A percentile compares a stretch with the other conserved stretches of the same genome.
Evolutionary conservation across 1,140 invertebrate genomes (phyloP).

Genomic region (Maniola jurtina): DNA sequence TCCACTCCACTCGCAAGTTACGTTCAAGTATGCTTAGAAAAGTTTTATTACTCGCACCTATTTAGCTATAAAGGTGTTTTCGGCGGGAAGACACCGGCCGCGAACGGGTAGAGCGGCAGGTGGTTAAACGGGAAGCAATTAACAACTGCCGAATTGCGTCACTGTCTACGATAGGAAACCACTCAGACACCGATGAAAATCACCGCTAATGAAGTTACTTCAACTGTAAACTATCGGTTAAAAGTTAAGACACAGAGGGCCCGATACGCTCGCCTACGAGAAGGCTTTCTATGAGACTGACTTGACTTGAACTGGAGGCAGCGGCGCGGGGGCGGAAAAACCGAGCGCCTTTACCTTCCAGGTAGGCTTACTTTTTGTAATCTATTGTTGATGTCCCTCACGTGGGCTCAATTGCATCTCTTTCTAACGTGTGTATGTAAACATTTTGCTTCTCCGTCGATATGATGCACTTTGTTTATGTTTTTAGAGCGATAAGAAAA

Average conservation of each 20-base stretch:
- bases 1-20: conserved; percentile 37
- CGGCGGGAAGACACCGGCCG: conserved; percentile 60
- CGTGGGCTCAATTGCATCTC: conserved; percentile 53
- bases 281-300: conserved; percentile 61
- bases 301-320: conserved; percentile 35
- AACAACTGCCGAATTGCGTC: conserved; percentile 47
- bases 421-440: conserved; percentile 34
- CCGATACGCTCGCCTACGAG: conserved; percentile 39
- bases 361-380: conserved; percentile 65
- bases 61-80: conserved; percentile 32
- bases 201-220: conserved; percentile 32
- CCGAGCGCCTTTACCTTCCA: conserved; percentile 59
- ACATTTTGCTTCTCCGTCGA: conserved; percentile 37
- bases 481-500: conserved; percentile 56
- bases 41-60: conserved; percentile 28
- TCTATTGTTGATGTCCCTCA: conserved; percentile 71
- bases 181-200: conserved; percentile 33
- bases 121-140: conserved; percentile 44
- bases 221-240: conserved; percentile 16
- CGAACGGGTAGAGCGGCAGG: conserved; percentile 50
- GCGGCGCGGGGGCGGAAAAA: conserved; percentile 49
- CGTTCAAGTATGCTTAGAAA: conserved; percentile 36
- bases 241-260: conserved; percentile 10
- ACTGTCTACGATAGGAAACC: conserved; percentile 36
- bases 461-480: conserved; percentile 57